Percentiles rank a stretch among this genome's conserved stretches.
Conservation (phyloP, 2,797 vertebrate species). For the Iguana delicatissima region DNA sequence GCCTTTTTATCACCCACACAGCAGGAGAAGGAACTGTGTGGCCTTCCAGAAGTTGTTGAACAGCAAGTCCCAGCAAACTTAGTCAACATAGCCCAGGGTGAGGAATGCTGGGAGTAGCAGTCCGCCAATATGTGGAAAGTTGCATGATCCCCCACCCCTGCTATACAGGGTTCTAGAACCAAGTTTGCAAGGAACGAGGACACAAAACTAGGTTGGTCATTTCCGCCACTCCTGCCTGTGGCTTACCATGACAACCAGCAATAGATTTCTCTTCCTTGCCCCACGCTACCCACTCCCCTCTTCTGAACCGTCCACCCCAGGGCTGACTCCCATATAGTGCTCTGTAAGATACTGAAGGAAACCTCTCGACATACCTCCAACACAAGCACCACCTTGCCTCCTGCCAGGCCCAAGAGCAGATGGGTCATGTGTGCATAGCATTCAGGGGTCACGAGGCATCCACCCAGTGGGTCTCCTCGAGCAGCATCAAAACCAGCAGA, state of each 20-base stretch:
- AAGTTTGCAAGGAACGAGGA: background rate
- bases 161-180: too few species aligned
- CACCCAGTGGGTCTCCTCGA: constrained; percentile 89
- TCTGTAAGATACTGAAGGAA: background rate
- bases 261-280: background rate
- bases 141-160: too few species aligned
- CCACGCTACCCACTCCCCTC: background rate
- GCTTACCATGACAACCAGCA: background rate
- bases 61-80: too few species aligned
- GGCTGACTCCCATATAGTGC: background rate
- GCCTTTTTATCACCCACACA: background rate
- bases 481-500: constrained; percentile 94
- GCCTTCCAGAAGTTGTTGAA: too few species aligned
- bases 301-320: background rate
- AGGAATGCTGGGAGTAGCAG: too few species aligned
- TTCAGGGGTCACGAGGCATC: constrained; percentile 88
- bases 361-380: constrained; percentile 83
- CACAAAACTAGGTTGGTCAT: too few species aligned
- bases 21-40: too few species aligned
- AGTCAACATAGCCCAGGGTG: too few species aligned
- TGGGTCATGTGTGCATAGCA: constrained; percentile 92
- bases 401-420: constrained; percentile 87
- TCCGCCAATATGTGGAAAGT: too few species aligned
- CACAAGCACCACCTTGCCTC: constrained; percentile 85
- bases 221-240: too few species aligned